phyloP scores from a whole-genome alignment of 2,113 vertebrate species.

The Isurus oxyrinchus region DNA sequence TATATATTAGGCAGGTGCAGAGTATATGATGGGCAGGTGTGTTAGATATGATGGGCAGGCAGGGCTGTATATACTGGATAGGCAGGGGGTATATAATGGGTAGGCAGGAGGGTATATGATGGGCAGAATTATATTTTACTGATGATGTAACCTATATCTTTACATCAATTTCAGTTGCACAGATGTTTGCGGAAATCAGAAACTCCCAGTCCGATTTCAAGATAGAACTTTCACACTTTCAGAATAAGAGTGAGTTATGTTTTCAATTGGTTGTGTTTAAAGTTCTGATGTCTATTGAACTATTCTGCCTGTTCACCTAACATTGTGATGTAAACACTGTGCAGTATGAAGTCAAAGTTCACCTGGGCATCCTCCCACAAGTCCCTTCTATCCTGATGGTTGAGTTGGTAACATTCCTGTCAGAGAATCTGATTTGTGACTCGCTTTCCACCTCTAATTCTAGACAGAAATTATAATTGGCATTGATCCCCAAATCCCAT shows the following conservation, averaged over 20 bases:
- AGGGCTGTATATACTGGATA: too few relatives aligned
- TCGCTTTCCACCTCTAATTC: background rate
- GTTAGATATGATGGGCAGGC: too few relatives aligned
- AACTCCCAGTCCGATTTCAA: background rate
- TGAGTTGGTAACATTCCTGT: background rate
- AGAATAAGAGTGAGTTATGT: background rate
- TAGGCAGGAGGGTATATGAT: background rate
- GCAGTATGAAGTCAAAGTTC: background rate
- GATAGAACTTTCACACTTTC: background rate
- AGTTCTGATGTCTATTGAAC: background rate
- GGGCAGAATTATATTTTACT: background rate
- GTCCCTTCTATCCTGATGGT: background rate
- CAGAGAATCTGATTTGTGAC: background rate
- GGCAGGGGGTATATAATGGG: background rate
- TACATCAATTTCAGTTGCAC: background rate
- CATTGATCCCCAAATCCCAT: too few relatives aligned
- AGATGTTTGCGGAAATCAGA: background rate
- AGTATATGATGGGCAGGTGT: too few relatives aligned
- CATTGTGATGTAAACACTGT: background rate
- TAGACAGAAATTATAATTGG: background rate
- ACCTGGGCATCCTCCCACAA: background rate
- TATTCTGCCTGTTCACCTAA: background rate
- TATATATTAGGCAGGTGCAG: too few relatives aligned
- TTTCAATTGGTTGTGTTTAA: background rate
- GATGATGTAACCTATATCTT: background rate